Conservation (phyloP, 2,888 invertebrate genomes). For the Hemaris fuciformis region DNA sequence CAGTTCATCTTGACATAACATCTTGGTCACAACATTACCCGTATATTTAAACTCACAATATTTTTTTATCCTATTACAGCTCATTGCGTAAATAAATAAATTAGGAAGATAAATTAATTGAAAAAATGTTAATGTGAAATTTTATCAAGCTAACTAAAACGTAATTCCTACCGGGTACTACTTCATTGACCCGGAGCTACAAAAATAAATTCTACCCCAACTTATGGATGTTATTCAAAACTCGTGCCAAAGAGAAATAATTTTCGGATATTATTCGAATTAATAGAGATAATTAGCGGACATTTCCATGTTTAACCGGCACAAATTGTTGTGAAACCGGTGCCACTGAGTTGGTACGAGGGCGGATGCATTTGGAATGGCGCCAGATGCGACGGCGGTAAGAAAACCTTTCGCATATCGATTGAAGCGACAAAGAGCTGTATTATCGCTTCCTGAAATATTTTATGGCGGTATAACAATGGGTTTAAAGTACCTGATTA, state of each 20-base stretch:
- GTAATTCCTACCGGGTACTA: too few species aligned
- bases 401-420: conserved; percentile 46
- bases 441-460: background rate
- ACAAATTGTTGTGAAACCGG: conserved; percentile 7
- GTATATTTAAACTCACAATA: too few species aligned
- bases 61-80: too few species aligned
- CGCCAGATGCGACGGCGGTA: conserved; percentile 30
- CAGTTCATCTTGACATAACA: too few species aligned
- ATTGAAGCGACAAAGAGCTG: conserved; percentile 21
- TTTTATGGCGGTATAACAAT: too few species aligned
- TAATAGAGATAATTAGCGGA: conserved; percentile 7
- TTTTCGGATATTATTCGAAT: background rate
- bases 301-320: conserved; percentile 6
- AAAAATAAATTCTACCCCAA: background rate
- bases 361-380: conserved; percentile 39
- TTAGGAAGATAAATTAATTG: too few species aligned
- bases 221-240: background rate
- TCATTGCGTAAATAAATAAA: too few species aligned
- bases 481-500: too few species aligned
- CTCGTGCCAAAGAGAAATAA: background rate
- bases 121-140: too few species aligned
- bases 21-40: too few species aligned
- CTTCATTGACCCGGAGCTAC: background rate
- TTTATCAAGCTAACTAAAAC: too few species aligned
- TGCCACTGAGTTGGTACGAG: background rate